Evolutionary conservation across 2,113 vertebrate species (phyloP), one percentile per base, ranked within the genome.

Genomic region (Neodontobutis hainanensis): DNA sequence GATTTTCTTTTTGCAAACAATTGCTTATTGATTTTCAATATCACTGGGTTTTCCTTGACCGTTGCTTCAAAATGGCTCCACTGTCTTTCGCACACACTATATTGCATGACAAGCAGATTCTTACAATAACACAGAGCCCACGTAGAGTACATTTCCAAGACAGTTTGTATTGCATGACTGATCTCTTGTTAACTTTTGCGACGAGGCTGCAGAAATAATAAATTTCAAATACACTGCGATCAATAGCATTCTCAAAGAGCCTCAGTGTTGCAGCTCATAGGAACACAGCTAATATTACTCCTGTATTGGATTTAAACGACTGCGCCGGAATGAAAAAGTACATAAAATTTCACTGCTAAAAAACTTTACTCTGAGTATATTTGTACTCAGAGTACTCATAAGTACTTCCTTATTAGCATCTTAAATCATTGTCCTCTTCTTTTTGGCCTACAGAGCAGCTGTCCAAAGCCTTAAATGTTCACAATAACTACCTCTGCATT

Each of bases 21-120:
- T 82, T 75, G 62, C 50, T 66, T 73, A 85, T 82, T 73, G 81
- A 85, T 85, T 75, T 68, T 68, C 75, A 72, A 75, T 72, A 52
- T 35, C 47, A 68, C 50, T 66, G 44, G 12, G 42, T 69, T 65
- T 67, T 14, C 5, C 46, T 59, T 61, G 58, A 67, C 36, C 60
- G 11, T 14, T 5, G 6, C 49, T 40, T 59, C 11, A 6, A 34
- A 34, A 34, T 11, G 4, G 51, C 9, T 62, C 38, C 34, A 27
- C n/a, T 40, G 19, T 51, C 55, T 36, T 14, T 4, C 38, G 35
- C 44, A 43, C 11, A 11, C 19, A 64, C 40, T 32, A 36, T 55
- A 67, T 36, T 56, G 49, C 47, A 42, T 0, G 0, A 15, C 6
- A 43, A 36, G 38, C 65, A 58, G 32, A 57, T 70, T 11, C 61